phyloP scores from a whole-genome alignment of 2,888 invertebrate species.

The Chrysolina oricalcia region DNA sequence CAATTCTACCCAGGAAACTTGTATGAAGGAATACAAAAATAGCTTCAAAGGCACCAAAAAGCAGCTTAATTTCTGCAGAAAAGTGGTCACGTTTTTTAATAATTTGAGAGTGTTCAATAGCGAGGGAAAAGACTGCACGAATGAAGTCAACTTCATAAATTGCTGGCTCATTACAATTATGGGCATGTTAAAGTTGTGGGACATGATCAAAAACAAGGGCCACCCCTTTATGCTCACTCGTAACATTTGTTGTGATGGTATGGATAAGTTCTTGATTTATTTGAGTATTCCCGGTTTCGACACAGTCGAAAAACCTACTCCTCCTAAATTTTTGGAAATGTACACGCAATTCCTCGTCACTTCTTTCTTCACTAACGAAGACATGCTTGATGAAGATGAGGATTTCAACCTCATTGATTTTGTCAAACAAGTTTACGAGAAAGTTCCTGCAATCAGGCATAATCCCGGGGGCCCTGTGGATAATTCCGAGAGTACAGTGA shows the following conservation, averaged over 20 bases:
- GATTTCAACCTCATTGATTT: background rate
- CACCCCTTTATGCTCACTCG: constrained; percentile 29
- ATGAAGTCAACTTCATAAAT: constrained; percentile 35
- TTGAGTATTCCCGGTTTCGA: background rate
- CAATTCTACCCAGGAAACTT: constrained; percentile 26
- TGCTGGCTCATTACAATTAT: constrained; percentile 38
- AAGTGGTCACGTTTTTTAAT: constrained; percentile 19
- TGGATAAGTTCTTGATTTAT: constrained; percentile 32
- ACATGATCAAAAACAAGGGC: constrained; percentile 22
- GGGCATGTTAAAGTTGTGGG: constrained; percentile 39
- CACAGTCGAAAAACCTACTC: background rate
- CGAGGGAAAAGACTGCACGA: constrained; percentile 28
- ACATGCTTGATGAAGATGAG: background rate
- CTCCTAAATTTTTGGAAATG: background rate
- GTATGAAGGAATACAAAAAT: constrained; percentile 23
- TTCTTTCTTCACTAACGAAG: constrained; percentile 16
- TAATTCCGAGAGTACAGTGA: background rate
- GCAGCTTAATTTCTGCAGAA: constrained; percentile 25
- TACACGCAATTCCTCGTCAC: constrained; percentile 4
- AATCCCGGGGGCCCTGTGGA: background rate
- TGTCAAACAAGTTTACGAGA: constrained; percentile 4
- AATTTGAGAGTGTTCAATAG: constrained; percentile 24
- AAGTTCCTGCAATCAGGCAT: background rate
- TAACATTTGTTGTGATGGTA: constrained; percentile 27
- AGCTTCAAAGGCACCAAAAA: constrained; percentile 37